A percentile compares a stretch with the other conserved stretches of the same genome.
Conservation (phyloP, 2,888 invertebrate species). For the Lycaena phlaeas region DNA sequence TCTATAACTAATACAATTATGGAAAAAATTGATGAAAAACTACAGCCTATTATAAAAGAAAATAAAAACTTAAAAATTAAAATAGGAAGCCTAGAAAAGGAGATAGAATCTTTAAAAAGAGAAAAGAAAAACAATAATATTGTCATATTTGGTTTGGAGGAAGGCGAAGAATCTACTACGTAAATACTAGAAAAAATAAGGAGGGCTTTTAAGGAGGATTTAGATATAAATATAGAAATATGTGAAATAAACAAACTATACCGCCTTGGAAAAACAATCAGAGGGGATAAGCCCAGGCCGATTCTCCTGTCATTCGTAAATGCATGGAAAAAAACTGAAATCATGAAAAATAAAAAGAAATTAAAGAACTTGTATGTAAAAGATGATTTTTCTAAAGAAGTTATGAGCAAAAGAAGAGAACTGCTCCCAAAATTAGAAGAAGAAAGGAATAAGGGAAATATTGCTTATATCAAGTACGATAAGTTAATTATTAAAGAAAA, state of each 20-base stretch:
- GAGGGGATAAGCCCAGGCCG: slow-evolving; percentile 10
- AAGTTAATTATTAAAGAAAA: background rate
- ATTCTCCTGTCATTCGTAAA: slow-evolving; percentile 9
- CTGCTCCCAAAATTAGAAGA: background rate
- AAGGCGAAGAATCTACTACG: slow-evolving; percentile 9
- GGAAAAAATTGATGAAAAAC: slow-evolving; percentile 15
- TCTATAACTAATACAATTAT: slow-evolving; percentile 13
- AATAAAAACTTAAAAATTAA: slow-evolving; percentile 14
- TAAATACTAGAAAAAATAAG: slow-evolving; percentile 7
- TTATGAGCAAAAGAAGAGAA: background rate
- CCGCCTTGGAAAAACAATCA: slow-evolving; percentile 8
- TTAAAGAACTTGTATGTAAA: slow-evolving; percentile 1
- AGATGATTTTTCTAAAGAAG: background rate
- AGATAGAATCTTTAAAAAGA: slow-evolving; percentile 13
- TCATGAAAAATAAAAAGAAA: slow-evolving; percentile 10
- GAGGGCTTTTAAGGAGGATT: slow-evolving; percentile 4
- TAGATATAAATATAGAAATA: slow-evolving; percentile 6
- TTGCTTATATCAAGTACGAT: background rate
- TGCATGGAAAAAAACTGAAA: slow-evolving; percentile 11
- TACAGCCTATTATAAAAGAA: slow-evolving; percentile 14
- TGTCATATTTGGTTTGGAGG: slow-evolving; percentile 12
- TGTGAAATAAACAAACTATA: slow-evolving; percentile 9
- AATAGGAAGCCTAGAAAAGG: slow-evolving; percentile 13
- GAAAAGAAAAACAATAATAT: slow-evolving; percentile 14
- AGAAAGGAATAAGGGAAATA: background rate